These are phyloP conservation scores for Chloroceryle amazona DNA, from an alignment of 2,797 vertebrate species.

Conservation along the genomic window DNA sequence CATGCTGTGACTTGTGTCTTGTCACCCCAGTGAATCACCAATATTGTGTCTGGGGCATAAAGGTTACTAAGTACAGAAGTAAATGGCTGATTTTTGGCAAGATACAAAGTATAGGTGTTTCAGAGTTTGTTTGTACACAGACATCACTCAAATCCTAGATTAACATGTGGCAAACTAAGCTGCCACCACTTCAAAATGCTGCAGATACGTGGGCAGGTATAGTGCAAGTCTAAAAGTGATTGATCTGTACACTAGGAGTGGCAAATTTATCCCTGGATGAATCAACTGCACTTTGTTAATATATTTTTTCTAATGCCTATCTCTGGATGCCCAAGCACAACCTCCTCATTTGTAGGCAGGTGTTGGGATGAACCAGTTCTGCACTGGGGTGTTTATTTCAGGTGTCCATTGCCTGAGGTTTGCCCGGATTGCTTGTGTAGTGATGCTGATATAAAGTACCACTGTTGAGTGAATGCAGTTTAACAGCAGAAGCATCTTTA, in stretches of 20 bases:
- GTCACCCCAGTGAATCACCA: background rate
- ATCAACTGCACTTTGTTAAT: background rate
- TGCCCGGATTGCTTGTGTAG: background rate
- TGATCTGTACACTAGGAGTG: background rate
- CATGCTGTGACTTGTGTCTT: background rate
- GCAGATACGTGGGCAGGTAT: background rate
- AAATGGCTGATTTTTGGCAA: background rate
- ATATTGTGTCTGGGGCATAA: background rate
- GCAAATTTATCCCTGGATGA: background rate
- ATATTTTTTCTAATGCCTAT: background rate
- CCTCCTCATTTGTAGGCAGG: background rate
- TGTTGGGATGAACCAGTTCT: background rate
- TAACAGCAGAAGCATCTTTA: too few species aligned
- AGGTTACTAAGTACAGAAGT: background rate
- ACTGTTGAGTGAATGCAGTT: too few species aligned
- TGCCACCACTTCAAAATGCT: background rate
- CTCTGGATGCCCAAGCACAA: background rate
- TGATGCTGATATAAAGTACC: background rate
- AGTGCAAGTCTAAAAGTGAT: background rate
- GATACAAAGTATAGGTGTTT: background rate
- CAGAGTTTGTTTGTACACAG: background rate
- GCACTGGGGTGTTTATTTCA: rapidly evolving
- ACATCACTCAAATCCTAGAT: background rate
- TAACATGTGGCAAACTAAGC: background rate
- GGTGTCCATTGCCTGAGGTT: background rate